Evolutionary conservation across 2,113 vertebrate genomes (phyloP), one percentile per base, ranked within the genome.

Genomic region (Nothoprocta perdicaria): DNA sequence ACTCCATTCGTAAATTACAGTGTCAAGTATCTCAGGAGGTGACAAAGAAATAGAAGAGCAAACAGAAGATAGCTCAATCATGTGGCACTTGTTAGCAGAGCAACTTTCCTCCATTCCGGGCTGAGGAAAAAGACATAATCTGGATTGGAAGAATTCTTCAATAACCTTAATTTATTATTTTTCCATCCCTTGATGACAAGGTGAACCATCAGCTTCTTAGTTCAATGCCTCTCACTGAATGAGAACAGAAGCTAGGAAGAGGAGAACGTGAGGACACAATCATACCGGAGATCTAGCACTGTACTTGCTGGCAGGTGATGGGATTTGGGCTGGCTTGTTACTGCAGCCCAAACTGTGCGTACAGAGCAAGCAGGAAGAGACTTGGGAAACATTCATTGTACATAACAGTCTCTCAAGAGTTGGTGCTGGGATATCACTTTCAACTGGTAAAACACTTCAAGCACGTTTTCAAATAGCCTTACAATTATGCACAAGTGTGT

Each of bases 211-310:
- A 72, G 10, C 52, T 81, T n/a, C 41, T 58, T 40, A 62, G 31
- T 62, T 80, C n/a, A 58, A 21, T 24, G 22, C 33, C 41, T 77
- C 82, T 65, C 33, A 58, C 38, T 68, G 57, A 5, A 55, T 2
- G 1, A n/a, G 45, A 61, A 6, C 0, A 68, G 69, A 61, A 68
- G 38, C 41, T 7, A 48, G 10, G 31, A 72, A 57, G 27, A 22
- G 31, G 21, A 86, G 14, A 57, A 35, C 18, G 38, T 4, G 38
- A 57, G 27, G 14, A 41, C 27, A 31, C 19, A 12, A 29, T 29
- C 27, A 57, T 7, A 15, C 27, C 23, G 71, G 19, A 14, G 27
- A 29, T 7, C 21, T 2, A 38, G 38, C 12, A 55, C 52, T 26
- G 19, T 23, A 31, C 52, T 31, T 41, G 29, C 35, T 27, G 18